phyloP scores from a whole-genome alignment of 2,888 invertebrate genomes.

The Nezara viridula region DNA sequence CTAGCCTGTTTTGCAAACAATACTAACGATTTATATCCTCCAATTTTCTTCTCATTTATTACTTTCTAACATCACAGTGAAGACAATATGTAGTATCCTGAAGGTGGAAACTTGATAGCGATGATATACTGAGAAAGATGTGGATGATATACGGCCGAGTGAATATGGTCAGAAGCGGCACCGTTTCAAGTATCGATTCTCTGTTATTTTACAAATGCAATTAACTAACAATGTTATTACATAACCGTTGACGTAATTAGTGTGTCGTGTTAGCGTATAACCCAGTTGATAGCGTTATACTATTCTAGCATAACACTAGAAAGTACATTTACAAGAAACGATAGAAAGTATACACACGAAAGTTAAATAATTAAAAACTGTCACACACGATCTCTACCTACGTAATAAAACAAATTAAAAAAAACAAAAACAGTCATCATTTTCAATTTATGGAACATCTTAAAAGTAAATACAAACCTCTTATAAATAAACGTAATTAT shows the following conservation, averaged over 20 bases:
- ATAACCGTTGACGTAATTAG: background rate
- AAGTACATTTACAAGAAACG: background rate
- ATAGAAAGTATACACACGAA: background rate
- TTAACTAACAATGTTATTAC: background rate
- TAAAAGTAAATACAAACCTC: no score
- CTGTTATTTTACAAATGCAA: background rate
- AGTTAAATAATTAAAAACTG: background rate
- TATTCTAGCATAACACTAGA: background rate
- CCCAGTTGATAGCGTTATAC: background rate
- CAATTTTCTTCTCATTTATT: background rate
- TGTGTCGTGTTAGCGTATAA: background rate
- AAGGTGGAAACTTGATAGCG: background rate
- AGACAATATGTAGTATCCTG: background rate
- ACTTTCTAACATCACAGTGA: background rate
- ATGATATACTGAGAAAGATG: background rate
- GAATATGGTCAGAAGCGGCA: background rate
- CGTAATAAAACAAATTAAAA: no score
- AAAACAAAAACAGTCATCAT: background rate
- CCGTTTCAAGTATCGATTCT: background rate
- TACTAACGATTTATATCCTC: background rate
- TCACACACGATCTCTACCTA: background rate
- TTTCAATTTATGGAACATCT: background rate
- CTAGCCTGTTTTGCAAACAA: background rate
- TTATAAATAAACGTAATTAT: no score
- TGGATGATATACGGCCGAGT: background rate